phyloP scores from a whole-genome alignment of 2,797 vertebrate genomes.

The Sternotherus odoratus region DNA sequence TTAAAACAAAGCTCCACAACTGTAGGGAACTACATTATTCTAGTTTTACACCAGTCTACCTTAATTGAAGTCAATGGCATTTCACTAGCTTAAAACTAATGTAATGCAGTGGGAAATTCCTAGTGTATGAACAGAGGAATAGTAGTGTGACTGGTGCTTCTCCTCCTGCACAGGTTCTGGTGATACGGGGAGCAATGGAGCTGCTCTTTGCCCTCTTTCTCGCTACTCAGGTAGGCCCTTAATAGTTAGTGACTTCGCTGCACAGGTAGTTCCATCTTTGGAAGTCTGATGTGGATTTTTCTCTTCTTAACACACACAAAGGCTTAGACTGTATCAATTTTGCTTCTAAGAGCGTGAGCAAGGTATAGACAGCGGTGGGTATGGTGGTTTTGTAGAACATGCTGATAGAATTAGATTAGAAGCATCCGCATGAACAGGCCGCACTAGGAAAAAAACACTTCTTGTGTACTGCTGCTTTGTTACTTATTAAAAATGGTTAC shows the following conservation, averaged over 20 bases:
- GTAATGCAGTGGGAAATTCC: background rate
- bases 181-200: background rate
- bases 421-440: background rate
- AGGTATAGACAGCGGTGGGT: rapidly evolving
- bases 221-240: rapidly evolving
- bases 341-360: background rate
- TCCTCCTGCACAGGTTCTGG: background rate
- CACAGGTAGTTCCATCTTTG: background rate
- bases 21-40: constrained; percentile 64
- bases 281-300: rapidly evolving
- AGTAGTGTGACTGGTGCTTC: background rate
- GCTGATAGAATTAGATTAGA: background rate
- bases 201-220: background rate
- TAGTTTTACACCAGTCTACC: background rate
- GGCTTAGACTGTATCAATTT: background rate
- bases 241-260: background rate
- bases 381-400: background rate
- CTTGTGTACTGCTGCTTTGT: constrained; percentile 6
- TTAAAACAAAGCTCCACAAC: constrained; percentile 62
- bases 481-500: constrained; percentile 45
- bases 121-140: rapidly evolving
- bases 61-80: background rate
- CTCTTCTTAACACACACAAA: background rate
- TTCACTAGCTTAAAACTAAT: background rate
- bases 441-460: background rate